Conservation (phyloP, 1,140 invertebrate species). For the Gonioctena quinquepunctata region DNA sequence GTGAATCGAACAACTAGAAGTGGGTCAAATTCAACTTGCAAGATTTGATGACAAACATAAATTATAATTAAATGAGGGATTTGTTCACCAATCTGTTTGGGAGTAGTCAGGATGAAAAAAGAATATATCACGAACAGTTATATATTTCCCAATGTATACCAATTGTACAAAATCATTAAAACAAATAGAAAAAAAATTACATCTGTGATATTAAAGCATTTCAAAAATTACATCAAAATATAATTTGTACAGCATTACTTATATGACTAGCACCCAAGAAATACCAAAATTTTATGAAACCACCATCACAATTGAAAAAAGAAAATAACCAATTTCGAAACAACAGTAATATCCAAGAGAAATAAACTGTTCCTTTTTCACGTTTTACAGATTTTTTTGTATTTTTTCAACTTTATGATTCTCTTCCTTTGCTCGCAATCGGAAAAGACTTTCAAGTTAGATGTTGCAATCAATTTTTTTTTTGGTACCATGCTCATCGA, state of each 20-base stretch:
- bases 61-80: no score
- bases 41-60: no score
- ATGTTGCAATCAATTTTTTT: conserved; percentile 50
- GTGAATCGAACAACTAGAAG: no score
- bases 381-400: conserved; percentile 53
- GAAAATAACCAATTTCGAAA: background rate
- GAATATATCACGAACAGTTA: conserved; percentile 24
- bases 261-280: conserved; percentile 39
- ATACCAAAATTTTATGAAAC: conserved; percentile 32
- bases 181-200: conserved; percentile 14
- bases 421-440: conserved; percentile 38
- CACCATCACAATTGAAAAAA: conserved; percentile 17
- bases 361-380: conserved; percentile 44
- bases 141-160: conserved; percentile 33
- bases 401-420: conserved; percentile 40
- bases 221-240: background rate
- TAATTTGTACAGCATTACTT: conserved; percentile 6
- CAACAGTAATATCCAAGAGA: conserved; percentile 28
- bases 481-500: conserved; percentile 43
- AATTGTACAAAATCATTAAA: conserved; percentile 25
- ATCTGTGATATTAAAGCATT: background rate
- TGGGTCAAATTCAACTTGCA: no score
- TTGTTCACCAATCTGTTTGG: no score
- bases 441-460: conserved; percentile 38
- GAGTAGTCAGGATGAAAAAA: no score